Conservation (phyloP, 2,888 invertebrate species). For the Ornithoptera alexandrae region DNA sequence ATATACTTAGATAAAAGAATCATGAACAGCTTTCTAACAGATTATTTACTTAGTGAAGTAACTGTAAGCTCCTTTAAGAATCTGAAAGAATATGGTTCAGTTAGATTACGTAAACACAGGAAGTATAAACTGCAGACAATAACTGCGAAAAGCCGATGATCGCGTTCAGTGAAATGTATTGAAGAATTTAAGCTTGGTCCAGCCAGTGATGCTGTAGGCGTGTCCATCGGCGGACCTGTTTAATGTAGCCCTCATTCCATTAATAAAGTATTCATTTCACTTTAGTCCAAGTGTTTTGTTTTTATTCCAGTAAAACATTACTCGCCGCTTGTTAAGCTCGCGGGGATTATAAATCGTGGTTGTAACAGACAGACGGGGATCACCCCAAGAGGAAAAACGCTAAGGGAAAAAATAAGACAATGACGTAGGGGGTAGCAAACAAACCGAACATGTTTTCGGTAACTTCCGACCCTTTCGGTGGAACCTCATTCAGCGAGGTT, state of each 20-base stretch:
- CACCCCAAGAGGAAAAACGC: slow-evolving; percentile 23
- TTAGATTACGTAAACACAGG: no score
- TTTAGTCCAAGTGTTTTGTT: neutral
- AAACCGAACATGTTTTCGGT: slow-evolving; percentile 24
- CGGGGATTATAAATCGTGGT: slow-evolving; percentile 23
- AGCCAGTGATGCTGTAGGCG: no score
- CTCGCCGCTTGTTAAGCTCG: slow-evolving; percentile 22
- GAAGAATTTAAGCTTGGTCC: no score
- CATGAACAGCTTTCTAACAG: no score
- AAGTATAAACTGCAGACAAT: no score
- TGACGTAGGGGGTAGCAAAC: slow-evolving; percentile 15
- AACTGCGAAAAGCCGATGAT: no score
- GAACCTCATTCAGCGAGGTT: slow-evolving; percentile 12
- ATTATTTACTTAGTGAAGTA: slow-evolving; percentile 5
- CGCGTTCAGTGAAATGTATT: no score
- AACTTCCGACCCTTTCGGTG: slow-evolving; percentile 19
- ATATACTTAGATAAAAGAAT: no score
- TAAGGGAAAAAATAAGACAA: slow-evolving; percentile 19
- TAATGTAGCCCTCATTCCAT: no score
- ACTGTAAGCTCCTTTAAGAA: slow-evolving; percentile 5
- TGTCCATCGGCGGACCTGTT: no score
- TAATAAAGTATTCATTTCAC: no score
- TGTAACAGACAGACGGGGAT: slow-evolving; percentile 20
- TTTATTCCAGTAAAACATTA: slow-evolving; percentile 16
- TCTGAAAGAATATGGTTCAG: neutral